Conservation (phyloP, 2,888 invertebrate species). For the Cheilosia soror region DNA sequence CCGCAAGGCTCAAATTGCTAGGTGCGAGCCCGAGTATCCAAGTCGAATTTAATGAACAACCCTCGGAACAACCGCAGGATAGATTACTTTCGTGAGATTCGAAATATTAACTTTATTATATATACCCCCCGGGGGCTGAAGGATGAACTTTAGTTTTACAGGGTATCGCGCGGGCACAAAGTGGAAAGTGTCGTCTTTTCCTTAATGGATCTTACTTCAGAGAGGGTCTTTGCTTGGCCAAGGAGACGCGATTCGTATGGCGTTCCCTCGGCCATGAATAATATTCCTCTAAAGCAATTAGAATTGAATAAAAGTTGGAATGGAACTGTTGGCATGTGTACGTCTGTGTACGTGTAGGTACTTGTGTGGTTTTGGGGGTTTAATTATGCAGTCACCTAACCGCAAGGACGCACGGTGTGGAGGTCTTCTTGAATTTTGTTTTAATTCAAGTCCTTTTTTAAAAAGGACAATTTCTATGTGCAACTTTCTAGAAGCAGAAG, state of each 20-base stretch:
- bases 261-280: conserved; percentile 5
- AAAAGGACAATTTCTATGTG: background rate
- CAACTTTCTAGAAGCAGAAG: no score
- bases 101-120: background rate
- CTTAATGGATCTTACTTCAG: background rate
- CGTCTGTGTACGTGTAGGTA: background rate
- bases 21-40: background rate
- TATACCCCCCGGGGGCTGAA: background rate
- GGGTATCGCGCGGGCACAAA: background rate
- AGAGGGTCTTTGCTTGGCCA: background rate
- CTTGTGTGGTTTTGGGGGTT: conserved; percentile 3
- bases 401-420: background rate
- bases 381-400: conserved; percentile 21
- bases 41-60: background rate
- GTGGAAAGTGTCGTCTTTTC: background rate
- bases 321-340: no score
- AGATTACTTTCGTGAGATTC: background rate
- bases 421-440: conserved; percentile 9
- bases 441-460: background rate
- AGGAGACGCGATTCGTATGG: background rate
- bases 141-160: background rate
- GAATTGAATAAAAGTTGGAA: conserved; percentile 7
- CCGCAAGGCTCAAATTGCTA: background rate
- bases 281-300: conserved; percentile 10
- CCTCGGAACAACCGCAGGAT: background rate